Evolutionary conservation across 2,797 vertebrate genomes (phyloP).

Genomic region (Brachyalestes nurse): DNA sequence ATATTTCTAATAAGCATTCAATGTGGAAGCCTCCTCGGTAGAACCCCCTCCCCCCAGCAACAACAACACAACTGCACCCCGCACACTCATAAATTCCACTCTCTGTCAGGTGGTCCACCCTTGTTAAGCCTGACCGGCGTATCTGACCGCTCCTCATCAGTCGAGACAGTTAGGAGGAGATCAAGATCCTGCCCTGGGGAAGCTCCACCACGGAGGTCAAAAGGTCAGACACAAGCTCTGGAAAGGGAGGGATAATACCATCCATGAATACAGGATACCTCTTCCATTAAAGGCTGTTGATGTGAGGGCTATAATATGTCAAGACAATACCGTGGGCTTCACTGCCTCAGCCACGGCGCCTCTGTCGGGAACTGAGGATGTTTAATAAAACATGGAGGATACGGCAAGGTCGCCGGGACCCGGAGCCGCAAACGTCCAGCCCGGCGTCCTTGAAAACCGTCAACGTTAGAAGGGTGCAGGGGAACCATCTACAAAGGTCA

Average conservation of each 20-base stretch:
- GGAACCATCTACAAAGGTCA: neutral
- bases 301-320: neutral
- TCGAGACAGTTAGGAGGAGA: slow-evolving; percentile 2
- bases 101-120: neutral
- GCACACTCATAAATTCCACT: neutral
- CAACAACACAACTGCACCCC: no score
- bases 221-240: neutral
- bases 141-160: neutral
- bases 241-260: neutral
- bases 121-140: slow-evolving; percentile 1
- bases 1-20: no score
- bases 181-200: neutral
- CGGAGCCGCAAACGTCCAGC: neutral
- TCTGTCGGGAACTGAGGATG: neutral
- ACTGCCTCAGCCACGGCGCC: neutral
- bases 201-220: neutral
- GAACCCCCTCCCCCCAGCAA: no score
- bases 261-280: neutral
- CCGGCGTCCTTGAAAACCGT: neutral
- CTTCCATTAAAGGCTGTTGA: slow-evolving; percentile 7
- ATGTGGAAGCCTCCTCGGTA: no score
- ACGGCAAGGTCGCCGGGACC: neutral
- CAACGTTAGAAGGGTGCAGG: neutral
- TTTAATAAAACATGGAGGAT: slow-evolving; percentile 19
- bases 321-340: neutral